Percentiles rank a stretch among this genome's conserved stretches.
These are phyloP conservation scores for Thaumatotibia leucotreta DNA, from an alignment of 1,140 invertebrate genomes.

Conservation along the genomic window DNA sequence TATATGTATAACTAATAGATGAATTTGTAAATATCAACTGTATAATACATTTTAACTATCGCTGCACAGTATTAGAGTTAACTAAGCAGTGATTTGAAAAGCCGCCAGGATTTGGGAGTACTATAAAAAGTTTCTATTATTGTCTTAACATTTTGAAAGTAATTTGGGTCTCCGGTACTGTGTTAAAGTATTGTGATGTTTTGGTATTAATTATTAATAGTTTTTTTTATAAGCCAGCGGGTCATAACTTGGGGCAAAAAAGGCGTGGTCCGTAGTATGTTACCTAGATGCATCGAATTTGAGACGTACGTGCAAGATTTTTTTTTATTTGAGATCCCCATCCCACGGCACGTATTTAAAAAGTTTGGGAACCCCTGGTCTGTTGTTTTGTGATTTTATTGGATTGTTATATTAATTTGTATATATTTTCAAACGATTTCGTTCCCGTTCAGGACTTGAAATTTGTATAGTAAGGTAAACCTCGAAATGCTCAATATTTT, in stretches of 20 bases:
- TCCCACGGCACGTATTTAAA: no score
- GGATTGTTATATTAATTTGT: not conserved
- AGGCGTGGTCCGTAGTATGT: no score
- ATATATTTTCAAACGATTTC: not conserved
- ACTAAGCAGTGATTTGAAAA: not conserved
- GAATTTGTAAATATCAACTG: not conserved
- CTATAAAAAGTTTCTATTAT: not conserved
- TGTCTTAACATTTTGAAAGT: not conserved
- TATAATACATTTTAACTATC: not conserved
- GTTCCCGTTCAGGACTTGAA: not conserved
- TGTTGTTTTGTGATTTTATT: not conserved
- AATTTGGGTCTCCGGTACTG: not conserved
- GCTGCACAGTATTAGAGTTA: not conserved
- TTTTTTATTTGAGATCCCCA: no score
- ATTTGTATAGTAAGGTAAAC: not conserved
- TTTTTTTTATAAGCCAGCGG: no score
- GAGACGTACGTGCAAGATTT: no score
- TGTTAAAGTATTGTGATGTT: not conserved
- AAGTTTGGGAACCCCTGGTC: not conserved
- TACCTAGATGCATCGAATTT: no score
- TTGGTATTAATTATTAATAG: not conserved
- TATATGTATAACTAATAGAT: not conserved
- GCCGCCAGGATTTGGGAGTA: not conserved
- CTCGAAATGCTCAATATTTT: conserved; percentile 28
- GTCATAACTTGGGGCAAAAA: no score